Percentiles rank a stretch among this genome's conserved stretches.
These are phyloP conservation scores for Oncorhynchus keta DNA, from an alignment of 2,113 vertebrate genomes.

Conservation along the genomic window DNA sequence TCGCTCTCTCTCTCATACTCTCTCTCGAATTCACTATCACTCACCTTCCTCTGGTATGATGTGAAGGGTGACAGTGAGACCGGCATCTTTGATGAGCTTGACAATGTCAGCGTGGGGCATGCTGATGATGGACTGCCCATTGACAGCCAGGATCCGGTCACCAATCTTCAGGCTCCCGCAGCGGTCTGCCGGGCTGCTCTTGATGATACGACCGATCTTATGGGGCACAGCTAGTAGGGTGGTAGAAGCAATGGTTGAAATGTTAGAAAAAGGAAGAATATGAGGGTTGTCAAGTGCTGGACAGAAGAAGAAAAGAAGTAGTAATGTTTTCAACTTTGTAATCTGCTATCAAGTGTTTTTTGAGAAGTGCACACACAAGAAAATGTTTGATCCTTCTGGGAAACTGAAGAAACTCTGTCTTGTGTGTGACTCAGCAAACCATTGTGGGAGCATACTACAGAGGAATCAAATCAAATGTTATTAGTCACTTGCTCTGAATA, in stretches of 20 bases:
- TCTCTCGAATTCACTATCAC: conserved; percentile 37
- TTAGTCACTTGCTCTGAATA: too few species aligned
- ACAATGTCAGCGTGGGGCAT: conserved; percentile 99
- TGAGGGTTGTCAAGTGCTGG: too few species aligned
- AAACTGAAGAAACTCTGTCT: background rate
- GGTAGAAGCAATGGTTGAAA: background rate
- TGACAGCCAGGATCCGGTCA: conserved; percentile 98
- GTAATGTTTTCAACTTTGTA: too few species aligned
- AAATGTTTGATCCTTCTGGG: background rate
- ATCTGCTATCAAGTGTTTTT: too few species aligned
- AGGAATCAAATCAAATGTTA: too few species aligned
- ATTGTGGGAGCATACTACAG: too few species aligned
- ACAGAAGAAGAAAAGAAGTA: too few species aligned
- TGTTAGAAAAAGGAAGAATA: too few species aligned
- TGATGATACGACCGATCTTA: conserved; percentile 98
- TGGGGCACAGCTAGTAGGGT: conserved; percentile 88
- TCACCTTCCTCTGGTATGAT: conserved; percentile 98
- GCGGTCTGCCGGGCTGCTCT: conserved; percentile 95
- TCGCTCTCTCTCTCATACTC: too few species aligned
- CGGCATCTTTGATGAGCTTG: conserved; percentile 98
- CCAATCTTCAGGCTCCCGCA: conserved; percentile 96
- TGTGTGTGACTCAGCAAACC: background rate
- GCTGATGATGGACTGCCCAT: conserved; percentile 97
- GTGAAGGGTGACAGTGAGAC: conserved; percentile 95
- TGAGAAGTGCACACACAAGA: conserved; percentile 3